Percentiles rank a stretch among this genome's conserved stretches.
Conservation (phyloP, 2,888 invertebrate genomes). For the Tineola bisselliella region DNA sequence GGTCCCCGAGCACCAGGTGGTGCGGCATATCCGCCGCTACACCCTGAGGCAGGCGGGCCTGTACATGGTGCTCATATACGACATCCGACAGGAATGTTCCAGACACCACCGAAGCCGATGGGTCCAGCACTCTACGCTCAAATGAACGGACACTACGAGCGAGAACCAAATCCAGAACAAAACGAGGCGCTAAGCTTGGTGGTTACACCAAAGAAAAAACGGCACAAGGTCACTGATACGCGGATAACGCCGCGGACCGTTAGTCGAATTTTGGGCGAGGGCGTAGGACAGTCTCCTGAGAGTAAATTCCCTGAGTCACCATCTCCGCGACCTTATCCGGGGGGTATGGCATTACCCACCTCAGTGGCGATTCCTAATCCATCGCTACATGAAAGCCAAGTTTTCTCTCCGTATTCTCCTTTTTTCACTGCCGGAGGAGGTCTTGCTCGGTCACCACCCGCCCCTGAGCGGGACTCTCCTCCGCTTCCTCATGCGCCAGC, state of each 20-base stretch:
- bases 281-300: slow-evolving; percentile 75
- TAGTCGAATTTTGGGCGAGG: slow-evolving; percentile 85
- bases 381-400: slow-evolving; percentile 92
- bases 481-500: slow-evolving; percentile 87
- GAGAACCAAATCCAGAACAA: slow-evolving; percentile 82
- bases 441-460: slow-evolving; percentile 67
- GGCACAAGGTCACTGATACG: slow-evolving; percentile 97
- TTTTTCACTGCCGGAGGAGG: slow-evolving; percentile 77
- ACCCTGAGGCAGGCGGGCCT: slow-evolving; percentile 69
- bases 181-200: slow-evolving; percentile 95
- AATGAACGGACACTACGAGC: slow-evolving; percentile 72
- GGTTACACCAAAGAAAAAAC: slow-evolving; percentile 94
- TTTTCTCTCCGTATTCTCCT: slow-evolving; percentile 91
- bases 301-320: slow-evolving; percentile 73
- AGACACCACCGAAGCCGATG: slow-evolving; percentile 82
- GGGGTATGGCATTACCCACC: slow-evolving; percentile 91
- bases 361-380: slow-evolving; percentile 97
- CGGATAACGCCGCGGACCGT: slow-evolving; percentile 91
- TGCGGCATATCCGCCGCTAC: slow-evolving; percentile 76
- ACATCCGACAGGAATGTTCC: slow-evolving; percentile 82
- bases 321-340: slow-evolving; percentile 79
- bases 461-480: slow-evolving; percentile 80
- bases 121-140: slow-evolving; percentile 73
- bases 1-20: slow-evolving; percentile 70
- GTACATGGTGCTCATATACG: slow-evolving; percentile 54